Conservation (phyloP, 2,888 invertebrate genomes). For the Autographa gamma region DNA sequence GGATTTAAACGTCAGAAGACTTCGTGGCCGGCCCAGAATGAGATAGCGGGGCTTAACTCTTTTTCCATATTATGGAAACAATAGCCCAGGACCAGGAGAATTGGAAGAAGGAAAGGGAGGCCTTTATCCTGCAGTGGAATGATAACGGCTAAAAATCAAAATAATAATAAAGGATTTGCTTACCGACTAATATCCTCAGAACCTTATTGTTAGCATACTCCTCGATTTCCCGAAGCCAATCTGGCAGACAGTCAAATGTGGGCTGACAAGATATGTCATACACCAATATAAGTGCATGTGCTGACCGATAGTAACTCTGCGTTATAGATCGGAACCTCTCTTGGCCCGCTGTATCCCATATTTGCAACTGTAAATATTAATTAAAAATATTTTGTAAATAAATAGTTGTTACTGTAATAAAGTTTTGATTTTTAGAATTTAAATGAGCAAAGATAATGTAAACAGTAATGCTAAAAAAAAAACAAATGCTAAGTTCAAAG, state of each 20-base stretch:
- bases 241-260: conserved; percentile 98
- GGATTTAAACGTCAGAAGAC: too few relatives aligned
- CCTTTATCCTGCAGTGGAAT: too few relatives aligned
- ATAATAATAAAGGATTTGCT: conserved; percentile 74
- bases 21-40: too few relatives aligned
- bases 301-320: conserved; percentile 98
- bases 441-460: too few relatives aligned
- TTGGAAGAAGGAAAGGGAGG: too few relatives aligned
- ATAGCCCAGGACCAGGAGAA: too few relatives aligned
- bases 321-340: conserved; percentile 99
- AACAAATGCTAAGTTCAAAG: too few relatives aligned
- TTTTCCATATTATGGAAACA: too few relatives aligned
- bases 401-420: not conserved
- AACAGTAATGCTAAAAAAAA: too few relatives aligned
- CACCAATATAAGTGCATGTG: conserved; percentile 98
- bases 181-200: conserved; percentile 97
- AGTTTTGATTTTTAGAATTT: too few relatives aligned
- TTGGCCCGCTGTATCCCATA: conserved; percentile 99
- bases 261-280: conserved; percentile 99
- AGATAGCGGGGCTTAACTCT: too few relatives aligned
- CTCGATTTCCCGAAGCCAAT: conserved; percentile 99
- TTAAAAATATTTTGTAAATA: not conserved
- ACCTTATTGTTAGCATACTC: conserved; percentile 99
- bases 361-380: conserved; percentile 93
- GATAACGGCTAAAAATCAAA: too few relatives aligned